These are phyloP conservation scores for Scaptomyza tumidula DNA, from an alignment of 2,888 invertebrate species.

Conservation along the genomic window DNA sequence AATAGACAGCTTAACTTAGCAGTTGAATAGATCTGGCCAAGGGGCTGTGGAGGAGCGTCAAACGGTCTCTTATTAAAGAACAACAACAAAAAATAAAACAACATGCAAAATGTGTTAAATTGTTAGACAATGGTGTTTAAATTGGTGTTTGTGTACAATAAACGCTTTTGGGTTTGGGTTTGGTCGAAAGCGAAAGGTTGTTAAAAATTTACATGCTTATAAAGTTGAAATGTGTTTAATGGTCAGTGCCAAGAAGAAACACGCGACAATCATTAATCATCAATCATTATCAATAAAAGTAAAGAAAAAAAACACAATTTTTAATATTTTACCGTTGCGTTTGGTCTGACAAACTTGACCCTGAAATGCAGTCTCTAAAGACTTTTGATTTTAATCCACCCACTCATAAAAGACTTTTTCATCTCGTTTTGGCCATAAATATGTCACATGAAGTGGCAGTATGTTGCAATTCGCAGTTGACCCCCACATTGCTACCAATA, in stretches of 20 bases:
- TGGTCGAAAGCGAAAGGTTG: slow-evolving; percentile 68
- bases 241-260: slow-evolving; percentile 34
- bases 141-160: slow-evolving; percentile 25
- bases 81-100: too few species aligned
- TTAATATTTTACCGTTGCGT: slow-evolving; percentile 13
- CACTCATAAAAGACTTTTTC: slow-evolving; percentile 17
- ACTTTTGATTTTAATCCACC: slow-evolving; percentile 35
- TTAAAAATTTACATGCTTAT: slow-evolving; percentile 57
- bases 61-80: not conserved
- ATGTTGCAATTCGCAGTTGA: slow-evolving; percentile 77
- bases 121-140: slow-evolving; percentile 50
- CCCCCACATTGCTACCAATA: slow-evolving; percentile 56
- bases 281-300: slow-evolving; percentile 40
- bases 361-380: slow-evolving; percentile 45
- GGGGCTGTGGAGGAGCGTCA: not conserved
- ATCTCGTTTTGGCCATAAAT: slow-evolving; percentile 12
- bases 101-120: slow-evolving; percentile 65
- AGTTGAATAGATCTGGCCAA: slow-evolving; percentile 29
- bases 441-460: slow-evolving; percentile 33
- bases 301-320: slow-evolving; percentile 2
- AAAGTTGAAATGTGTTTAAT: slow-evolving; percentile 20
- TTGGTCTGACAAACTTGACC: slow-evolving; percentile 51
- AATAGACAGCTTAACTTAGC: slow-evolving; percentile 60
- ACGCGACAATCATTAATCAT: slow-evolving; percentile 77
- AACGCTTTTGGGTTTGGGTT: slow-evolving; percentile 32